These are phyloP conservation scores for Lindbergichthys nudifrons DNA, from an alignment of 2,797 vertebrate species.

Conservation along the genomic window DNA sequence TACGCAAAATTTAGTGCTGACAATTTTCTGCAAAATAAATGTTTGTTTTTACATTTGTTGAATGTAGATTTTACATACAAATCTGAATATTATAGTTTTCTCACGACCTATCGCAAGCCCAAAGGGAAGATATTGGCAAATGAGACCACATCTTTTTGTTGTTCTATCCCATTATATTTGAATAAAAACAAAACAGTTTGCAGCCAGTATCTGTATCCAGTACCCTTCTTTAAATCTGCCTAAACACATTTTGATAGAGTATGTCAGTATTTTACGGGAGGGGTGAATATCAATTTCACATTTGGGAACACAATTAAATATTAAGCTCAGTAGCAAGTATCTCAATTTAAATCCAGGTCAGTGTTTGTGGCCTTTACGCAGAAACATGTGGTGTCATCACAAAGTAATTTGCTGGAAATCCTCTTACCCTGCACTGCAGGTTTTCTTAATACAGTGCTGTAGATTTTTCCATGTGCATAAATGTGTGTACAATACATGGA, in stretches of 20 bases:
- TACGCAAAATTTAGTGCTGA: too few species aligned
- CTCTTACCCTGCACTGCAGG: slow-evolving; percentile 15
- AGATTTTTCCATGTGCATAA: not conserved
- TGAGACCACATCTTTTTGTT: not conserved
- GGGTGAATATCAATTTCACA: not conserved
- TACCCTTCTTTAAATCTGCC: not conserved
- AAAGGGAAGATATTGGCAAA: too few species aligned
- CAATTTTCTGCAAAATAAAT: too few species aligned
- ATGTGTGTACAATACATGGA: not conserved
- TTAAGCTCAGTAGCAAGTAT: slow-evolving; percentile 2
- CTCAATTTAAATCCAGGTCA: slow-evolving; percentile 29
- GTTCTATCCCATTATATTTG: not conserved
- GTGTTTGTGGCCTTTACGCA: slow-evolving; percentile 34
- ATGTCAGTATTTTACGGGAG: not conserved
- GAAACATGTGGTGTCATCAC: slow-evolving; percentile 37
- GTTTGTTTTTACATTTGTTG: too few species aligned
- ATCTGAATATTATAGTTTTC: too few species aligned
- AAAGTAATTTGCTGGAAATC: slow-evolving; percentile 46
- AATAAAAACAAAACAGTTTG: not conserved
- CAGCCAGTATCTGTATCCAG: not conserved
- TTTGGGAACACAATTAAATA: not conserved
- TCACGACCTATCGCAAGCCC: too few species aligned
- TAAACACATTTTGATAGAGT: slow-evolving; percentile 6
- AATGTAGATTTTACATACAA: too few species aligned
- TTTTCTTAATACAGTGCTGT: slow-evolving; percentile 20